Conservation (phyloP, 2,888 invertebrate genomes). For the Nowickia ferox region DNA sequence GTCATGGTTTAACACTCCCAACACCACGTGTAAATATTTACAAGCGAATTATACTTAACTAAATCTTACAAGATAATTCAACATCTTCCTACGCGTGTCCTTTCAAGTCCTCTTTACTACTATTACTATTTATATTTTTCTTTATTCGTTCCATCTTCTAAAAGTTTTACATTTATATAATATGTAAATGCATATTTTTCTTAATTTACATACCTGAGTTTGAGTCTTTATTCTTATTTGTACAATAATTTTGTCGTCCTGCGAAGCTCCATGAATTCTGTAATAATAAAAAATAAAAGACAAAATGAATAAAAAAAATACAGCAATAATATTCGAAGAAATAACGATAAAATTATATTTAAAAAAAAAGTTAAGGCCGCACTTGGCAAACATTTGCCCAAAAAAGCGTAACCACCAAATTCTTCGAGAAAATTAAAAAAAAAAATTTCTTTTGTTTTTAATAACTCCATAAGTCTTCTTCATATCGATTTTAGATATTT, state of each 20-base stretch:
- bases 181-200: not conserved
- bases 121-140: not conserved
- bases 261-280: conserved; percentile 88
- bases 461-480: no score
- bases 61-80: not conserved
- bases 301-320: conserved; percentile 29
- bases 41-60: not conserved
- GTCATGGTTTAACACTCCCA: conserved; percentile 20
- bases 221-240: conserved; percentile 78
- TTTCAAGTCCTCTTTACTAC: not conserved
- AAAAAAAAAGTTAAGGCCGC: not conserved
- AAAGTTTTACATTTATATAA: no score
- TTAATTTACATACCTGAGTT: conserved; percentile 73
- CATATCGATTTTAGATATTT: no score
- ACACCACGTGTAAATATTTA: conserved; percentile 7
- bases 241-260: conserved; percentile 84
- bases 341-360: conserved; percentile 17
- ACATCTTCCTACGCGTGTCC: not conserved
- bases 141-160: not conserved
- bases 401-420: no score
- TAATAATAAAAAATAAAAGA: conserved; percentile 72
- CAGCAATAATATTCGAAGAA: conserved; percentile 2
- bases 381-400: not conserved
- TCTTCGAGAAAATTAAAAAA: no score
- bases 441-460: no score